Evolutionary conservation across 2,797 vertebrate species (phyloP), one percentile per base, ranked within the genome.

Genomic region (Argentina silus): DNA sequence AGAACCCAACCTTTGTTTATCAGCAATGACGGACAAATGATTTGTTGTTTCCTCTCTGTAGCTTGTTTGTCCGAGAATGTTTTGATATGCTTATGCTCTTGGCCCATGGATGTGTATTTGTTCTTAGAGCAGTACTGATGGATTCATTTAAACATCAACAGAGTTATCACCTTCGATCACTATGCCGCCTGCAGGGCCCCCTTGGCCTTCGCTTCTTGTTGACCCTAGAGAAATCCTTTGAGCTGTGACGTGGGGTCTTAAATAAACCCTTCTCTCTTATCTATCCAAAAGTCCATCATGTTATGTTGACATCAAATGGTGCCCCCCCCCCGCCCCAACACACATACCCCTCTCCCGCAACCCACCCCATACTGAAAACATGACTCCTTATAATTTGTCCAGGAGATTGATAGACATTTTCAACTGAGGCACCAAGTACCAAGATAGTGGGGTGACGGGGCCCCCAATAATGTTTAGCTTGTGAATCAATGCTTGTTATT

Each of bases 41-140:
- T 70, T 75, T 3, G 15, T 79, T 66, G 70, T 69, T 74, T 76
- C 44, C 77, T 81, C 70, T 78, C 60, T 81, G 72, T 83, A 1
- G 81, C 47, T 82, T 45, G 60, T 75, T 78, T 79, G 62, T 78
- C 71, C 23, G 57, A 69, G 57, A 78, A 70, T 77, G 65, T 81
- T 81, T 83, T 78, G 45, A 75, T 63, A 67, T 77, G 73, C 71
- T 72, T 63, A 67, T 77, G 73, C 71, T 72, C 53, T 27, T 71
- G 62, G 64, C 68, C 70, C 70, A 53, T 6, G 23, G 69, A 53
- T 69, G 71, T 76, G n/a, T 75, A 73, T 75, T 74, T 80, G 65
- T 74, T 75, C 45, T 67, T 56, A 67, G 47, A 60, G 72, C 76
- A 17, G 62, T 51, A 57, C 50, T 69, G 66, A 73, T 69, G 76